Percentiles rank a stretch among this genome's conserved stretches.
Evolutionary conservation across 2,888 invertebrate species (phyloP).

Genomic region (Nemotelus nigrinus): DNA sequence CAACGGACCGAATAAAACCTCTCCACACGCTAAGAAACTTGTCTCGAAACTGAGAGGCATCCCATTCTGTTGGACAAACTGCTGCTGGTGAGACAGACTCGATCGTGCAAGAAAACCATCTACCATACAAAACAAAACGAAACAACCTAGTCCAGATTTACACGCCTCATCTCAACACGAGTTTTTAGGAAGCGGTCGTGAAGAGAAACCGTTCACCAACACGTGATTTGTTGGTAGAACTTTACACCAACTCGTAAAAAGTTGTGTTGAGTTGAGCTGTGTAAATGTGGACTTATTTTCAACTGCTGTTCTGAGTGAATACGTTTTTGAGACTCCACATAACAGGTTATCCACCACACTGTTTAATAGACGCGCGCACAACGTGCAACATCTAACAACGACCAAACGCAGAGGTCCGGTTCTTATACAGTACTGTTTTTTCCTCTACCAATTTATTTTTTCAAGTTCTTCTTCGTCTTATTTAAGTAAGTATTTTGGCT

Average conservation of each 20-base stretch:
- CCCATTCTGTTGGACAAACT: slow-evolving; percentile 10
- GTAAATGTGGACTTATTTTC: too few species aligned
- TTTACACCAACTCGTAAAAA: too few species aligned
- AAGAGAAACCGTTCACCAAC: too few species aligned
- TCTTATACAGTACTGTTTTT: slow-evolving; percentile 24
- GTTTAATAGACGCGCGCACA: slow-evolving; percentile 7
- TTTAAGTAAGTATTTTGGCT: too few species aligned
- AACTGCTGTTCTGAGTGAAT: too few species aligned
- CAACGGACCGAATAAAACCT: slow-evolving; percentile 18
- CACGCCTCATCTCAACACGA: too few species aligned
- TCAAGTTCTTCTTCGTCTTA: slow-evolving; percentile 19
- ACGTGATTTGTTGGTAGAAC: too few species aligned
- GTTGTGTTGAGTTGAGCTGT: too few species aligned
- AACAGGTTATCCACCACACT: slow-evolving; percentile 34
- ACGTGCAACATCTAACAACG: slow-evolving; percentile 20
- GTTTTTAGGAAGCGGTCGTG: too few species aligned
- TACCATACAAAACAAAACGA: too few species aligned
- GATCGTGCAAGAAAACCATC: slow-evolving; percentile 34
- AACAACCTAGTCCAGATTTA: too few species aligned
- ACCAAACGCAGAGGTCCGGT: slow-evolving; percentile 27
- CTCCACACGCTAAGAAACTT: slow-evolving; percentile 44
- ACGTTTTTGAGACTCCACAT: neutral
- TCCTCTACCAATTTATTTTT: slow-evolving; percentile 25
- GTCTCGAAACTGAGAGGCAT: slow-evolving; percentile 47
- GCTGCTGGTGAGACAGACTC: slow-evolving; percentile 23